Evolutionary conservation across 92 coral and sea anemone genomes (phyloP).

Genomic region (Pocillopora grandis): DNA sequence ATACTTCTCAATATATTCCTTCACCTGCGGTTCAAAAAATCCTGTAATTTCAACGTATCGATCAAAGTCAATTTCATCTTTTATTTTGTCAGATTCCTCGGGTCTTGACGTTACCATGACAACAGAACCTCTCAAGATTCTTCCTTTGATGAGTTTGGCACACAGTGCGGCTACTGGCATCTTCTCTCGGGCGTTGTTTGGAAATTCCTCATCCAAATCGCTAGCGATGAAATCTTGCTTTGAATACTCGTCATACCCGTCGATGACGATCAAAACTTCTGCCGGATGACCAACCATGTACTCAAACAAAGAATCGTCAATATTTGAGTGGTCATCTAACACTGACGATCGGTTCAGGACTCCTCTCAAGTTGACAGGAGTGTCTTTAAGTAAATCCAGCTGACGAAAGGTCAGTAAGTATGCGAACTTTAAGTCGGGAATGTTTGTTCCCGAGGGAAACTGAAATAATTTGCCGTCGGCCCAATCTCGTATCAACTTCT

Average conservation of each 20-base stretch:
- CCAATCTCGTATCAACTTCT: conserved; percentile 11
- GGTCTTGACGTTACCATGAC: too few relatives aligned
- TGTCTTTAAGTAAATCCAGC: neutral
- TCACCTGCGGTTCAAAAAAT: too few relatives aligned
- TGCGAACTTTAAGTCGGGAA: conserved; percentile 20
- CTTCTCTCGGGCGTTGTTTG: too few relatives aligned
- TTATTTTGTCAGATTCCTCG: neutral
- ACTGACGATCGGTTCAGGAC: neutral
- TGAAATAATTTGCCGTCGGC: conserved; percentile 27
- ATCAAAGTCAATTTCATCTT: conserved; percentile 27
- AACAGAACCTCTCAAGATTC: conserved; percentile 8
- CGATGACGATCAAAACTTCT: conserved; percentile 40
- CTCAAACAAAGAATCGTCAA: conserved; percentile 25
- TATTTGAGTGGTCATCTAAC: too few relatives aligned
- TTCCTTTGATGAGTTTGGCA: conserved; percentile 45
- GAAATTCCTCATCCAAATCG: too few relatives aligned
- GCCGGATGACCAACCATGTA: conserved; percentile 31
- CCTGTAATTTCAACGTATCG: conserved; percentile 12
- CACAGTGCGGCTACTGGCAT: conserved; percentile 53
- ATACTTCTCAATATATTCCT: conserved; percentile 52
- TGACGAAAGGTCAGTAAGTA: conserved; percentile 37
- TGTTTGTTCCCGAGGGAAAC: neutral
- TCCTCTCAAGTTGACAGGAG: neutral
- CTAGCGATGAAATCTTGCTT: too few relatives aligned
- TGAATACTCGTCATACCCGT: too few relatives aligned